Conservation (phyloP, 2,888 invertebrate species). For the Drosophila anomalata region DNA sequence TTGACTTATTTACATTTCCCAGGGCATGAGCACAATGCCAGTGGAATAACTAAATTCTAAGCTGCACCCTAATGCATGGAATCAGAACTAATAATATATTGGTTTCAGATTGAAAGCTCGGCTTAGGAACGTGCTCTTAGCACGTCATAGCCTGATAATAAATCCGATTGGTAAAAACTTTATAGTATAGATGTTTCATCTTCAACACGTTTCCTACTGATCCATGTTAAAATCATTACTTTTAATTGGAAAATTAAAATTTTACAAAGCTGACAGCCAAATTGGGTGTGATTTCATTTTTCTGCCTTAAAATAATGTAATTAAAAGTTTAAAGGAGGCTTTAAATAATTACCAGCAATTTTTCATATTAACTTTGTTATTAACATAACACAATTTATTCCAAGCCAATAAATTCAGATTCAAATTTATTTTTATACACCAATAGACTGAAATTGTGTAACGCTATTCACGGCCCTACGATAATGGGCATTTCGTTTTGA, state of each 20-base stretch:
- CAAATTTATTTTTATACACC: constrained; percentile 3
- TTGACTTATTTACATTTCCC: constrained; percentile 4
- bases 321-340: constrained; percentile 29
- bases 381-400: constrained; percentile 5
- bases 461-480: constrained; percentile 1
- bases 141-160: constrained; percentile 27
- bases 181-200: background rate
- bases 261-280: constrained; percentile 37
- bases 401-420: constrained; percentile 11
- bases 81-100: background rate
- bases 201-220: constrained; percentile 4
- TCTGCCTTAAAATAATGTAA: constrained; percentile 33
- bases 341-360: constrained; percentile 33
- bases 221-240: constrained; percentile 7
- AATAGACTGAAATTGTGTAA: background rate
- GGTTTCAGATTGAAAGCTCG: background rate
- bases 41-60: background rate
- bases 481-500: constrained; percentile 17
- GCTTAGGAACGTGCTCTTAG: constrained; percentile 9
- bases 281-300: constrained; percentile 44
- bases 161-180: constrained; percentile 5
- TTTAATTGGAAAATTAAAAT: constrained; percentile 53
- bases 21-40: background rate
- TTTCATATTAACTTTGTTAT: constrained; percentile 11
- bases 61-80: background rate